These are phyloP conservation scores for Isotomurus palustris DNA, from an alignment of 2,888 invertebrate genomes.

Conservation along the genomic window DNA sequence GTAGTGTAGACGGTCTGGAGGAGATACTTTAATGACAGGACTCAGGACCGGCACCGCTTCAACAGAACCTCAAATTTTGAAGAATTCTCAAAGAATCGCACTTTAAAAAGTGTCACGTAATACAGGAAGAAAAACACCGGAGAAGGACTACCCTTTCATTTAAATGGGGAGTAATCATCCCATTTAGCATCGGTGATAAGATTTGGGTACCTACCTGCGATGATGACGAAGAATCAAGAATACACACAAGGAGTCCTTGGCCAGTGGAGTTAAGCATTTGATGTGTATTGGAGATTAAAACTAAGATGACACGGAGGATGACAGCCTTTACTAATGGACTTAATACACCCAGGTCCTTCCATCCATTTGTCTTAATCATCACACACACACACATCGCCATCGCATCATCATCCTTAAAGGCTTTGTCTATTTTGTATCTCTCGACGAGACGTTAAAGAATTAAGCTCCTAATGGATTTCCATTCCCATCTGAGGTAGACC, in stretches of 20 bases:
- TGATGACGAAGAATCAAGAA: no score
- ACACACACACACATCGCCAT: neutral
- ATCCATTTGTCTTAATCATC: constrained; percentile 4
- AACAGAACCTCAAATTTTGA: no score
- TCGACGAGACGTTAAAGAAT: neutral
- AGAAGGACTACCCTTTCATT: no score
- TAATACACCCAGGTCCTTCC: neutral
- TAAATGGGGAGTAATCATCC: neutral
- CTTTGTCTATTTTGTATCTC: neutral
- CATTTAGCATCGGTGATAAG: neutral
- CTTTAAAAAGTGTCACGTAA: no score
- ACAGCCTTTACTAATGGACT: constrained; percentile 7
- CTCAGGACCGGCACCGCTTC: no score
- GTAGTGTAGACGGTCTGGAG: neutral
- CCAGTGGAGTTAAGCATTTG: neutral
- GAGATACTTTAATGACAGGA: no score
- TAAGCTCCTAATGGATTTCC: no score
- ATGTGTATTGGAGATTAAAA: neutral
- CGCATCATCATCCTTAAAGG: neutral
- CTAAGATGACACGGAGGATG: constrained; percentile 7
- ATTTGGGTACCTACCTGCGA: no score
- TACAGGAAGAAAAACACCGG: no score
- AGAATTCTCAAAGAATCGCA: no score
- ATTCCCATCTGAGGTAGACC: no score
- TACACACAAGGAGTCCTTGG: no score